Conservation (phyloP, 2,888 invertebrate genomes). For the Tromatobia lineatoria region DNA sequence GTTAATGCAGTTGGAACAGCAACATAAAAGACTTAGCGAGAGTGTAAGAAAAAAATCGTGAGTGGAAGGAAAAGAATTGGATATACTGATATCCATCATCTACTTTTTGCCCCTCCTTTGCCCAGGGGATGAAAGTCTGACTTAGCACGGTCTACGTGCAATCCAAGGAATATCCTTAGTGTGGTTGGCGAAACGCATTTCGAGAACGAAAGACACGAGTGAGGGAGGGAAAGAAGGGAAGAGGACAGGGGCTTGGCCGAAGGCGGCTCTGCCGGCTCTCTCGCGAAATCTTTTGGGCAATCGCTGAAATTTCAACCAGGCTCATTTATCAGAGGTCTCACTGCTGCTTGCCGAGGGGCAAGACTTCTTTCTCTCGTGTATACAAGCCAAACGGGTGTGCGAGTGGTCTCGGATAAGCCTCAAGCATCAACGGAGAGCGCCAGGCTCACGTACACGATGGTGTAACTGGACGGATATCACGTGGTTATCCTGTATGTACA, state of each 20-base stretch:
- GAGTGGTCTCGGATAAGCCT: conserved; percentile 28
- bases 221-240: conserved; percentile 29
- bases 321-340: conserved; percentile 76
- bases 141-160: conserved; percentile 6
- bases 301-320: conserved; percentile 79
- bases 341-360: conserved; percentile 66
- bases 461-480: conserved; percentile 54
- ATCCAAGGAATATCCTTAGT: conserved; percentile 12
- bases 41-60: neutral
- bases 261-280: conserved; percentile 47
- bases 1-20: neutral
- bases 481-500: conserved; percentile 22
- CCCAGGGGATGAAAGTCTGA: conserved; percentile 28
- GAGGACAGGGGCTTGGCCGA: conserved; percentile 36
- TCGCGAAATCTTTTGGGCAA: conserved; percentile 72
- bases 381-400: conserved; percentile 13
- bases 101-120: neutral
- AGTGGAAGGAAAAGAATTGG: neutral
- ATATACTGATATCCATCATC: conserved; percentile 27
- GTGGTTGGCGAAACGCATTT: conserved; percentile 12
- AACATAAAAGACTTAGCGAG: conserved; percentile 1
- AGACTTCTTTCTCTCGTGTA: conserved; percentile 47
- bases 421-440: conserved; percentile 48
- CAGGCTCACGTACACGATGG: conserved; percentile 42
- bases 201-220: conserved; percentile 13